Percentiles rank a stretch among this genome's conserved stretches.
These are phyloP conservation scores for Himalopsyche phryganea DNA, from an alignment of 1,140 invertebrate genomes.

Conservation along the genomic window DNA sequence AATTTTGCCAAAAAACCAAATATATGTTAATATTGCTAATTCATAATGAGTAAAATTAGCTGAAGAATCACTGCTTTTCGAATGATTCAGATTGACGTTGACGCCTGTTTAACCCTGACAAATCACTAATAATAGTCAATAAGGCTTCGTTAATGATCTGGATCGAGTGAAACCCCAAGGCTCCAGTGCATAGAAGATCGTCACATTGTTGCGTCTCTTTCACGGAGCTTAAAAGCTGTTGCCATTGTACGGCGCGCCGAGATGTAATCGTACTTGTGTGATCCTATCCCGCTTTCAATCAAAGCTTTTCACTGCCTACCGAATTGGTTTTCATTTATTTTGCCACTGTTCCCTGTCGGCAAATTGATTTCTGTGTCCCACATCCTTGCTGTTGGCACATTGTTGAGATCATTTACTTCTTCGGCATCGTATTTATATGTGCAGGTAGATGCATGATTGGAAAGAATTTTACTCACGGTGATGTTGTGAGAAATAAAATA, in stretches of 20 bases:
- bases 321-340: conserved; percentile 24
- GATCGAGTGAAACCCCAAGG: background rate
- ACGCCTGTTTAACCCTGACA: conserved; percentile 19
- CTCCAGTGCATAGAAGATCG: background rate
- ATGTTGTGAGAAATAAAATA: too few species aligned
- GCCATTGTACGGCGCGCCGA: conserved; percentile 1
- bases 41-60: too few species aligned
- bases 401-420: conserved; percentile 20
- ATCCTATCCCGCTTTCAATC: conserved; percentile 2
- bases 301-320: background rate
- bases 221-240: conserved; percentile 1
- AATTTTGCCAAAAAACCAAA: too few species aligned
- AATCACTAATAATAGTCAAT: conserved; percentile 30
- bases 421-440: background rate
- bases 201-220: background rate
- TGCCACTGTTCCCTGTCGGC: conserved; percentile 23
- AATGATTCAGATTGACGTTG: conserved; percentile 3
- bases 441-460: too few species aligned
- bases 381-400: background rate
- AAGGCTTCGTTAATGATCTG: conserved; percentile 2
- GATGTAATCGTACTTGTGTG: too few species aligned
- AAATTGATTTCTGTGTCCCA: conserved; percentile 21
- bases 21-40: too few species aligned
- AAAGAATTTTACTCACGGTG: too few species aligned
- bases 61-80: too few species aligned